Conservation (phyloP, 2,888 invertebrate genomes). For the Calameuta filiformis region DNA sequence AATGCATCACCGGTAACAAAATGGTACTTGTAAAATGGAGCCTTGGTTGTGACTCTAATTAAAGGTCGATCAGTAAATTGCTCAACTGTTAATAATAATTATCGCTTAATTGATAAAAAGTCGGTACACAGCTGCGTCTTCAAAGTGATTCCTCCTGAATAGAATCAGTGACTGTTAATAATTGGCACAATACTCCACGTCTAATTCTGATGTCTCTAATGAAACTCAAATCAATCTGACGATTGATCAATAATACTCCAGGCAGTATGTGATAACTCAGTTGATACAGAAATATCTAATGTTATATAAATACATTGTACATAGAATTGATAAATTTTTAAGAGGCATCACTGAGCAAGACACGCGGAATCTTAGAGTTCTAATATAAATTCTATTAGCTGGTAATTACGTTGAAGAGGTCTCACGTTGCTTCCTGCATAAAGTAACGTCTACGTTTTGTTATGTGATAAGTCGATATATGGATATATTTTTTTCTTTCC, state of each 20-base stretch:
- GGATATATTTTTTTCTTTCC: background rate
- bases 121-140: background rate
- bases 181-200: background rate
- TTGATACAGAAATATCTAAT: background rate
- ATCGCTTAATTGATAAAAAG: background rate
- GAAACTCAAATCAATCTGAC: background rate
- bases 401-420: background rate
- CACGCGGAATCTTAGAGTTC: background rate
- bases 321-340: background rate
- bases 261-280: background rate
- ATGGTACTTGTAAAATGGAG: background rate
- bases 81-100: background rate
- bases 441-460: background rate
- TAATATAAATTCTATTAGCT: background rate
- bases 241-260: background rate
- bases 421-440: background rate
- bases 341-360: background rate
- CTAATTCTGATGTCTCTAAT: background rate
- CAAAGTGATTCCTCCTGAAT: background rate
- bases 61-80: background rate
- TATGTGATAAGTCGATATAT: background rate
- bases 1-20: background rate
- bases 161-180: background rate
- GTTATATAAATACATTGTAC: background rate
- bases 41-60: background rate